Conservation (phyloP, 2,797 vertebrate species). For the Coregonus sp. region DNA sequence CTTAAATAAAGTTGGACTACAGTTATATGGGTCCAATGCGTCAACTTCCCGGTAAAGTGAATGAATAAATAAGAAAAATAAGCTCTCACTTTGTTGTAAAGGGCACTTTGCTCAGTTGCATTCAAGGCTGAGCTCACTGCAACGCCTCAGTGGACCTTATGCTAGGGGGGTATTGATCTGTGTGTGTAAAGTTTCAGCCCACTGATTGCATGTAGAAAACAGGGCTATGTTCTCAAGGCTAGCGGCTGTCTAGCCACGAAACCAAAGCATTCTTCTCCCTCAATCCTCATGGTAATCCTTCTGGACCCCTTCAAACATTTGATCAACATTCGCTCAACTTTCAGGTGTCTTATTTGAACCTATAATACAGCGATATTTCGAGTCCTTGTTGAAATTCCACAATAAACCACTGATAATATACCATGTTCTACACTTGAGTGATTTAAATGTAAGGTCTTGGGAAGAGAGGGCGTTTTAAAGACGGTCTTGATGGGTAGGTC, state of each 20-base stretch:
- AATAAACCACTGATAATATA: conserved; percentile 17
- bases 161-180: conserved; percentile 73
- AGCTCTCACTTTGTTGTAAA: conserved; percentile 71
- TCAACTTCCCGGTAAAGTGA: conserved; percentile 63
- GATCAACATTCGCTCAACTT: conserved; percentile 5
- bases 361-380: conserved; percentile 19
- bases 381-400: conserved; percentile 41
- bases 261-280: conserved; percentile 62
- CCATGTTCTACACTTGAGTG: conserved; percentile 47
- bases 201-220: conserved; percentile 59
- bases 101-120: conserved; percentile 69
- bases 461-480: conserved; percentile 35
- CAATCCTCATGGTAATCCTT: conserved; percentile 57
- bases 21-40: neutral
- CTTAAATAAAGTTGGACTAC: conserved; percentile 50
- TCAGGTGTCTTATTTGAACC: conserved; percentile 27
- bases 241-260: conserved; percentile 49
- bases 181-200: conserved; percentile 73
- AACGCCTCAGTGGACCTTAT: conserved; percentile 62
- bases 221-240: conserved; percentile 59
- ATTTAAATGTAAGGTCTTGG: conserved; percentile 47
- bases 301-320: conserved; percentile 42
- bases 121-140: conserved; percentile 68
- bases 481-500: conserved; percentile 52
- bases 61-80: conserved; percentile 56